Evolutionary conservation across 1,140 invertebrate genomes (phyloP), one percentile per base, ranked within the genome.

Genomic region (Solen grandis): DNA sequence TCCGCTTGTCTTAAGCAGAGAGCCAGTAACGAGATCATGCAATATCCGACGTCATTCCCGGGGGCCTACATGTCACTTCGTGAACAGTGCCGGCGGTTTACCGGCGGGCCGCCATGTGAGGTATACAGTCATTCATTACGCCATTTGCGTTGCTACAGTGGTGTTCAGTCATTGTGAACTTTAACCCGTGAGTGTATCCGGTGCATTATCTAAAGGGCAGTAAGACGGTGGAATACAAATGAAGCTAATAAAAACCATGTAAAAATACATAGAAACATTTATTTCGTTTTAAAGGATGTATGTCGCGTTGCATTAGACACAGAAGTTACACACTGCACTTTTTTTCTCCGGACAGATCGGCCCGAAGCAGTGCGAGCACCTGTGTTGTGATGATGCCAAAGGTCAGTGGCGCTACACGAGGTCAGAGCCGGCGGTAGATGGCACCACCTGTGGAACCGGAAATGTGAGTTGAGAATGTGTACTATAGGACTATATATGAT

Each of bases 361-460:
- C 2, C 74, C 81, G 33, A 86, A 84, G 14, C 83, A 85, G 52
- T 87, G 86, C 74, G 85, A 87, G 63, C 84, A 85, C 60, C 52
- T 87, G 54, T 87, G 86, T 54, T 87, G 86, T 81, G 86, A 87
- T 59, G 82, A 84, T 62, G 66, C 83, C 10, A 83, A 85, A 35
- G 85, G 83, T 27, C 84, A 87, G 46, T 86, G 85, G 85, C 68
- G 86, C 33, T 85, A 86, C 46, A 86, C 82, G 14, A 36, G 86
- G 29, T 86, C 85, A 16, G 86, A 87, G 69, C 86, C 86, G n/a
- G 86, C 86, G 5, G 86, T 87, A 33, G 86, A 87, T 29, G 86
- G 86, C 10, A 87, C 85, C 25, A 29, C 72, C 2, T 86, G 86
- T 69, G 84, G 86, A 46, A 60, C 66, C 46, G 46, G 69, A 59